Evolutionary conservation across 2,797 vertebrate genomes (phyloP), one percentile per base, ranked within the genome.

Genomic region (Bradypus variegatus): DNA sequence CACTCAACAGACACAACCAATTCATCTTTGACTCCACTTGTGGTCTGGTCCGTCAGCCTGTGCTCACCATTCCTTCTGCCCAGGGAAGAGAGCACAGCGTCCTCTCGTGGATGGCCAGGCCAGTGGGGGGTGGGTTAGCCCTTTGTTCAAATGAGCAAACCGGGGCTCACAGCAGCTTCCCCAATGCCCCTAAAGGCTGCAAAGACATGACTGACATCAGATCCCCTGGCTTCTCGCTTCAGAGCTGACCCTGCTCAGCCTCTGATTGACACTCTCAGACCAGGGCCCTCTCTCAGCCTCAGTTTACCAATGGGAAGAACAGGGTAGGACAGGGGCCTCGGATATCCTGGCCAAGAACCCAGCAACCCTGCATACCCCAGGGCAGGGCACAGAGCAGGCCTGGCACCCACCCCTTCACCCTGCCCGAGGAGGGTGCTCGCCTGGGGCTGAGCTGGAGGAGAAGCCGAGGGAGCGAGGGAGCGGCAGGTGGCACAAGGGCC

Each of bases 181-280:
- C 41, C 41, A 8, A 7, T 1, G 1, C 2, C 1, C 0, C 3
- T n/a, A 0, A 9, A n/a, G 31, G 5, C 15, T 21, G 31, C 45
- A 7, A 0, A 6, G 23, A 21, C 25, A 29, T 33, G 70, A 8
- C 36, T 2, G 80, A 55, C 48, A 29, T 1, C 1, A 6, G 10
- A 13, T 2, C 14, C 38, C n/a, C n/a, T 1, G 1, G 25, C 13
- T 11, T 48, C n/a, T 12, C 0, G 6, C 9, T 14, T 31, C 25
- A 14, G 33, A 60, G 38, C 6, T 53, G 23, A 6, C 58, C n/a
- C 21, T 19, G 65, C 70, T 73, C 53, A 4, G 0, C 27, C 87
- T 70, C 53, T 15, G 27, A 53, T 15, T 4, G 72, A 60, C 67
- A 45, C 65, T 29, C 15, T 48, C 29, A 0, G n/a, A 6, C 27